Conservation (phyloP, 2,113 vertebrate species). For the Notothenia coriiceps region DNA sequence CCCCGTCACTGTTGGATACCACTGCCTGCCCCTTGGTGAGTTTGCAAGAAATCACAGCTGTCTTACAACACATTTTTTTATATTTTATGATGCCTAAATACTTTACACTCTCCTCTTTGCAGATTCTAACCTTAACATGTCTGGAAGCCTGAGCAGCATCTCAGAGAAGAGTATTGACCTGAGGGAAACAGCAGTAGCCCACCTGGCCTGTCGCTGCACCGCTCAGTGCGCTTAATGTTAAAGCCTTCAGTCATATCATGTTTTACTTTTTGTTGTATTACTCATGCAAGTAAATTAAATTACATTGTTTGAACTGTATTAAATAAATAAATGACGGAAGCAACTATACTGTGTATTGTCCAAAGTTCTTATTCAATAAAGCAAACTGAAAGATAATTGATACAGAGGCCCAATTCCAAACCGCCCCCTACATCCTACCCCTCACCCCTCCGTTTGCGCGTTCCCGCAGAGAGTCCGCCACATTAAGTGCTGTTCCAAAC, state of each 20-base stretch:
- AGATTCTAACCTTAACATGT: slow-evolving; percentile 55
- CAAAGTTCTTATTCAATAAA: neutral
- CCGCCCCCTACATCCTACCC: too few species aligned
- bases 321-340: slow-evolving; percentile 50
- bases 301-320: slow-evolving; percentile 16
- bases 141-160: slow-evolving; percentile 29
- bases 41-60: neutral
- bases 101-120: slow-evolving; percentile 17
- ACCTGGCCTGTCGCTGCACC: slow-evolving; percentile 78
- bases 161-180: slow-evolving; percentile 74
- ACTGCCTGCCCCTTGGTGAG: slow-evolving; percentile 82
- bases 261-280: neutral
- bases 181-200: slow-evolving; percentile 68
- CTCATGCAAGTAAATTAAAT: slow-evolving; percentile 2
- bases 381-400: neutral
- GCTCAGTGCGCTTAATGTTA: slow-evolving; percentile 67
- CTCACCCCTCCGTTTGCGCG: too few species aligned
- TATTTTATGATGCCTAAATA: neutral
- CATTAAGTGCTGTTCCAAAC: too few species aligned
- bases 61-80: neutral
- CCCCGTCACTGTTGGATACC: slow-evolving; percentile 77
- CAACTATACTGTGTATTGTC: neutral
- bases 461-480: too few species aligned
- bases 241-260: neutral
- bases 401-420: too few species aligned